A percentile compares a stretch with the other conserved stretches of the same genome.
These are phyloP conservation scores for Melitaea cinxia DNA, from an alignment of 1,140 invertebrate species.

Conservation along the genomic window DNA sequence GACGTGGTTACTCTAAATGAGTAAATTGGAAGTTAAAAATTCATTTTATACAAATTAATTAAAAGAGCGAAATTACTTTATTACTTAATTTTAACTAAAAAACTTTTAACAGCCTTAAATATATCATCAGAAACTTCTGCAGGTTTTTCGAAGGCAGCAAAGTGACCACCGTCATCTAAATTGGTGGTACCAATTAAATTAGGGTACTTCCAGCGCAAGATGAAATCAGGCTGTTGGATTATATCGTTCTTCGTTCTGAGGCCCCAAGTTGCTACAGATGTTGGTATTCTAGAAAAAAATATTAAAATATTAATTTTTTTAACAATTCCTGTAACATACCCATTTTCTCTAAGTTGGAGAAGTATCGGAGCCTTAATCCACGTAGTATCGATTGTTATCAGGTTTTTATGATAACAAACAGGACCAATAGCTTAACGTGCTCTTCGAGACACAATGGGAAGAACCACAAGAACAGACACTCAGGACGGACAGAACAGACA, in stretches of 20 bases:
- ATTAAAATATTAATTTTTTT: neutral
- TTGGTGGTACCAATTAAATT: constrained; percentile 83
- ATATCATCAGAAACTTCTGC: constrained; percentile 83
- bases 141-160: constrained; percentile 89
- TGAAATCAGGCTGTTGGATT: constrained; percentile 75
- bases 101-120: constrained; percentile 60
- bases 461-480: too few species aligned
- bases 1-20: neutral
- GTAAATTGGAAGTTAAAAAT: neutral
- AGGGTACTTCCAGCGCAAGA: constrained; percentile 79
- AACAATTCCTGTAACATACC: constrained; percentile 44
- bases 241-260: constrained; percentile 81
- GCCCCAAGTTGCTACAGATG: constrained; percentile 76
- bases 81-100: constrained; percentile 13
- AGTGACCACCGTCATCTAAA: constrained; percentile 86
- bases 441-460: too few species aligned
- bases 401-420: too few species aligned
- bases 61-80: neutral
- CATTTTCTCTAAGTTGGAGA: too few species aligned
- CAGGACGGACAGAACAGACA: too few species aligned
- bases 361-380: too few species aligned
- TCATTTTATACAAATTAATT: neutral
- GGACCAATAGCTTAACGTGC: too few species aligned
- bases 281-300: constrained; percentile 57
- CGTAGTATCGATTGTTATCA: too few species aligned